Conservation (phyloP, 2,113 vertebrate genomes). For the Orthonyx spaldingii region DNA sequence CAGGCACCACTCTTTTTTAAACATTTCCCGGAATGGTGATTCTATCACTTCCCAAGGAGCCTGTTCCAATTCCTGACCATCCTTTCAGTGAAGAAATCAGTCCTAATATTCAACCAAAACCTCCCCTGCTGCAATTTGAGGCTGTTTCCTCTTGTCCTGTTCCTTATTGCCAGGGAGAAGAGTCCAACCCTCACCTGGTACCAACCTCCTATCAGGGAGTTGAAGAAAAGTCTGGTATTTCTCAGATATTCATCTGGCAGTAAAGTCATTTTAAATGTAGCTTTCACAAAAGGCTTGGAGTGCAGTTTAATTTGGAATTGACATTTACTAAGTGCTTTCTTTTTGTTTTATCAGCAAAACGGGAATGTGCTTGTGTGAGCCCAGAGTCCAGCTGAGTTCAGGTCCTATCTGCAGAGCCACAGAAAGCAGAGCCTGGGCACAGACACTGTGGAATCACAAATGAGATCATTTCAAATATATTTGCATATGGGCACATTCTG, state of each 20-base stretch:
- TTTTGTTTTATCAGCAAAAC: slow-evolving; percentile 21
- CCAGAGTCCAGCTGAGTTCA: not conserved
- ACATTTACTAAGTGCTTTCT: not conserved
- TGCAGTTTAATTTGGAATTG: slow-evolving; percentile 22
- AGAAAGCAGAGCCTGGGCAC: not conserved
- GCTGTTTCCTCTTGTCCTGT: too few relatives aligned
- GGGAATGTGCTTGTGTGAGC: not conserved
- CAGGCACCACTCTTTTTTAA: not conserved
- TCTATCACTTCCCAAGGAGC: not conserved
- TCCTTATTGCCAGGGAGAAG: not conserved
- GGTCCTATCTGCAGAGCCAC: not conserved
- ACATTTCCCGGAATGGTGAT: not conserved
- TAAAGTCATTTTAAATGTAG: not conserved
- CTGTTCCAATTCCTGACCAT: not conserved
- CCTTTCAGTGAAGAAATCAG: not conserved
- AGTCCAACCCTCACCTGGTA: not conserved
- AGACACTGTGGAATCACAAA: not conserved
- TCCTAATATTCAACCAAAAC: too few relatives aligned
- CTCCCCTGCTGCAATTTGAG: not conserved
- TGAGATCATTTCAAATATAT: not conserved
- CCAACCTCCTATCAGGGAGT: not conserved
- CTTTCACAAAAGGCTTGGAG: not conserved
- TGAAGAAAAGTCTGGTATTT: not conserved
- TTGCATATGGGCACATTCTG: not conserved
- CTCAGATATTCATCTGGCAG: slow-evolving; percentile 21